Percentiles rank a stretch among this genome's conserved stretches.
Evolutionary conservation across 1,140 invertebrate species (phyloP).

Genomic region (Sinella curviseta): DNA sequence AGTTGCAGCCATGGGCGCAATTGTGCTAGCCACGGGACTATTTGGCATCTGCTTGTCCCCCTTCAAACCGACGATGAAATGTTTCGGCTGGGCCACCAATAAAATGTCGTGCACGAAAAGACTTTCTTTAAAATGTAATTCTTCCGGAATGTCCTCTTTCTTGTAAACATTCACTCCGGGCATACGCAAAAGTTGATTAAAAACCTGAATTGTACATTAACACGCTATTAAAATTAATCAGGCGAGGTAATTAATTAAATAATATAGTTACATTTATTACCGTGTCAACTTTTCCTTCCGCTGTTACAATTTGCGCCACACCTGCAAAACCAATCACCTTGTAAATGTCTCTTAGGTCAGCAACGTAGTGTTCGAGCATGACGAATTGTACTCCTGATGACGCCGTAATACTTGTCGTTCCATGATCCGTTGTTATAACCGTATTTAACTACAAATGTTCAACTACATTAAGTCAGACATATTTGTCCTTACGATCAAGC

Average conservation of each 20-base stretch:
- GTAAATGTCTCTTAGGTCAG: slow-evolving; percentile 1
- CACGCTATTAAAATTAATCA: neutral
- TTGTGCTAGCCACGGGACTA: slow-evolving; percentile 22
- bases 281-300: neutral
- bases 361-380: neutral
- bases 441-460: too few species aligned
- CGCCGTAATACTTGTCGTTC: too few species aligned
- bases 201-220: slow-evolving; percentile 26
- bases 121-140: slow-evolving; percentile 52
- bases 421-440: too few species aligned
- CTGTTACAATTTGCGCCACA: neutral
- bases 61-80: slow-evolving; percentile 27
- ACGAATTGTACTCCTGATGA: neutral
- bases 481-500: too few species aligned
- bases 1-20: slow-evolving; percentile 43
- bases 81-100: slow-evolving; percentile 42
- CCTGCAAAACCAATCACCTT: neutral
- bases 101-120: slow-evolving; percentile 41
- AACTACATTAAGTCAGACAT: too few species aligned
- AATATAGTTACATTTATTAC: neutral
- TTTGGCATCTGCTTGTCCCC: slow-evolving; percentile 36
- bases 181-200: slow-evolving; percentile 12
- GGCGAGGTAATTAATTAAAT: neutral
- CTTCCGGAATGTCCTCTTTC: slow-evolving; percentile 52
- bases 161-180: slow-evolving; percentile 51